Evolutionary conservation across 2,113 vertebrate species (phyloP).

Genomic region (Electrona antarctica): DNA sequence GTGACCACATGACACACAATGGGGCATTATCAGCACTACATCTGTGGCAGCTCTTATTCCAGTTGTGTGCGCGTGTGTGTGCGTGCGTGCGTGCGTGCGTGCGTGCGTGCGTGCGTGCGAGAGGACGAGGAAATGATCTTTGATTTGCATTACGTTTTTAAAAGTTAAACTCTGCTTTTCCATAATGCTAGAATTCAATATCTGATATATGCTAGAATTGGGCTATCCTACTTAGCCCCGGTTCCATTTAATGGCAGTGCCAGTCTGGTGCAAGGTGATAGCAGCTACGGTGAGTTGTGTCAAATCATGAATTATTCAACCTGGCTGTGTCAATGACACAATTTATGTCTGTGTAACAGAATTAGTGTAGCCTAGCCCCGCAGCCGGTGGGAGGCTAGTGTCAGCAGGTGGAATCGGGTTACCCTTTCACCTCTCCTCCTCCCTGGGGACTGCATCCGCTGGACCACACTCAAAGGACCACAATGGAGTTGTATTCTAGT

Average conservation of each 20-base stretch:
- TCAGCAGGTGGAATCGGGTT: slow-evolving; percentile 63
- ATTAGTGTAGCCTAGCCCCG: slow-evolving; percentile 33
- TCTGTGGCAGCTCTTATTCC: slow-evolving; percentile 42
- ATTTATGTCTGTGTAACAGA: slow-evolving; percentile 62
- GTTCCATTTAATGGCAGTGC: neutral
- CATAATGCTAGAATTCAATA: too few species aligned
- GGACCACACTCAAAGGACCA: neutral
- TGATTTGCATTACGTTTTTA: too few species aligned
- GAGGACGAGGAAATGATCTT: neutral
- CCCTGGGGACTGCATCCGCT: slow-evolving; percentile 30
- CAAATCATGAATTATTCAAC: slow-evolving; percentile 67
- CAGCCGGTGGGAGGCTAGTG: slow-evolving; percentile 26
- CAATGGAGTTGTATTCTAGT: too few species aligned
- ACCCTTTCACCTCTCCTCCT: slow-evolving; percentile 63
- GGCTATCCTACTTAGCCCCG: too few species aligned
- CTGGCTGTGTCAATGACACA: slow-evolving; percentile 50
- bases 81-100: neutral
- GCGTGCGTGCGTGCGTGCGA: slow-evolving; percentile 1
- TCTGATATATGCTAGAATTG: too few species aligned
- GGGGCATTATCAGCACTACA: slow-evolving; percentile 52
- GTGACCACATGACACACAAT: slow-evolving; percentile 47
- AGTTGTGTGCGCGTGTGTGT: slow-evolving; percentile 19
- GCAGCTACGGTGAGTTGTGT: slow-evolving; percentile 35
- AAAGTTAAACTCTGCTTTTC: too few species aligned
- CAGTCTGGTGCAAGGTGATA: slow-evolving; percentile 47